These are phyloP conservation scores for Eulithis prunata DNA, from an alignment of 2,888 invertebrate species.

Conservation along the genomic window DNA sequence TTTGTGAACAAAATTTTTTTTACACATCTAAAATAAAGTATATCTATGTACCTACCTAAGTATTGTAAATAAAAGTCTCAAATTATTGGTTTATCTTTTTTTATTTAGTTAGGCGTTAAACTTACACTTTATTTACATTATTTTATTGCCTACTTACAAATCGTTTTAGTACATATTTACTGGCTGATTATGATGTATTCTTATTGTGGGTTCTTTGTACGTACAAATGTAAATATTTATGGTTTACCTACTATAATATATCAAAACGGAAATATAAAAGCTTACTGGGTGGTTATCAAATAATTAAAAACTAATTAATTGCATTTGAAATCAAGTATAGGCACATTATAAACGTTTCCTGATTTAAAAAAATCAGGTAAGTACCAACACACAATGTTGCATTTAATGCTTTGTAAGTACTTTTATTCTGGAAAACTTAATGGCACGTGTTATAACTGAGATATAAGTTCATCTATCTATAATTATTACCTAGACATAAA, in stretches of 20 bases:
- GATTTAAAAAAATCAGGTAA: background rate
- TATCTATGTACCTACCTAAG: conserved; percentile 6
- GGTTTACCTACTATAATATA: too few relatives aligned
- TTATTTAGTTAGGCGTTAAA: conserved; percentile 36
- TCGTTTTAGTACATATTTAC: conserved; percentile 15
- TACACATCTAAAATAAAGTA: background rate
- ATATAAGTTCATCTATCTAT: conserved; percentile 11
- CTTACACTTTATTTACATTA: conserved; percentile 42
- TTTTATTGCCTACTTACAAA: conserved; percentile 31
- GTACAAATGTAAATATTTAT: background rate
- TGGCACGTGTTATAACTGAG: conserved; percentile 30
- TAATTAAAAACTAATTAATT: background rate
- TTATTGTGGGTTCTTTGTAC: conserved; percentile 10
- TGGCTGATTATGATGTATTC: conserved; percentile 3
- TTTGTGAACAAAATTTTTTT: too few relatives aligned
- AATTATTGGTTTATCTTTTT: conserved; percentile 27
- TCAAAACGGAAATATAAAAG: too few relatives aligned
- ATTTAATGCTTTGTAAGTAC: conserved; percentile 37
- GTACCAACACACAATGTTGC: conserved; percentile 17
- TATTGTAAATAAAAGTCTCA: conserved; percentile 28
- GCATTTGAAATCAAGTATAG: too few relatives aligned
- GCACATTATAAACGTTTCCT: too few relatives aligned
- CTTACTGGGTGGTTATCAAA: background rate
- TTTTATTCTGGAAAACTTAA: conserved; percentile 21
- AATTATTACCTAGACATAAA: conserved; percentile 32